Base-by-base conservation (phyloP, 2,888 invertebrate genomes). In the Notodonta ziczac region DNA sequence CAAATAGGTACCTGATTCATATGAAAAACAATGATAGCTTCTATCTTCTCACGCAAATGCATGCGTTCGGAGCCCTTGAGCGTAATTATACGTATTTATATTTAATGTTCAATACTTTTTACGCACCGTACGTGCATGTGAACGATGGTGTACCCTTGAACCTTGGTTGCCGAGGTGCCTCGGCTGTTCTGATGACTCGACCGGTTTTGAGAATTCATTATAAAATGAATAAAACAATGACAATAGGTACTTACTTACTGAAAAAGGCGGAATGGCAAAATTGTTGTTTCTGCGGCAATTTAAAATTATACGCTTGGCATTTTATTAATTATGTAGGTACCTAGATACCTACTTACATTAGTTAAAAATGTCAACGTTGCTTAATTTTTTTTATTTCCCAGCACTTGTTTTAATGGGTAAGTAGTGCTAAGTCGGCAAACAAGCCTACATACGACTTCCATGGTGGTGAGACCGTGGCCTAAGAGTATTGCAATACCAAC, bases 141-240 rank as follows among this genome's bases (percentile, higher is more conserved):
- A 40, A 39, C 51, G 40, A 39, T 16, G 56, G 51, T 48, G 10
- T 71, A 70, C 62, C 74, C 76, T 75, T 75, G 73, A 75, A 75
- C 67, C 58, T 54, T 32, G n/a, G n/a, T n/a, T n/a, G n/a, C n/a
- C n/a, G 24, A 24, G 24, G 54, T 63, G 68, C 58, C 65, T 65
- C 57, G 54, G 53, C 50, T 62, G 51, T 64, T 44, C 63, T 56
- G 69, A 72, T 73, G 70, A 53, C 54, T 58, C 57, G 63, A 75
- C 76, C 67, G 74, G 74, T 75, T 75, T 64, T 4, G 5, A 61
- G 58, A 62, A 35, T 67, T 73, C 58, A 62, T 67, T 66, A 63
- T 64, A 53, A 51, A 35, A 35, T 5, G 16, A 32, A 35, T 53
- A 51, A 51, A 51, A 51, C 50, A 16, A 48, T 51, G 8, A 32